Evolutionary conservation across 2,797 vertebrate genomes (phyloP).

Genomic region (Phoebastria nigripes): DNA sequence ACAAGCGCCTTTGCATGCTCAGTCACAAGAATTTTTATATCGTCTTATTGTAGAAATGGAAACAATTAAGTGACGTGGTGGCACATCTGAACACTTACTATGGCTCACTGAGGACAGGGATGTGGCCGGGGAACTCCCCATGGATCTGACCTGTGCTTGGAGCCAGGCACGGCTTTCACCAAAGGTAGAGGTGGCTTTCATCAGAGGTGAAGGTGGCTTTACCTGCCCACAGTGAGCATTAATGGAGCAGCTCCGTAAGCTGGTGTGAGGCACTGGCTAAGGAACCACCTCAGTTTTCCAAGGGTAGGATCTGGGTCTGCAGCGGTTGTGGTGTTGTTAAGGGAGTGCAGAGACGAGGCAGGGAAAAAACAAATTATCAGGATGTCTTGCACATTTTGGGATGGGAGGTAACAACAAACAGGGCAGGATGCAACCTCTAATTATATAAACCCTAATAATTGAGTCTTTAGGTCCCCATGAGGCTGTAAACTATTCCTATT

Average conservation of each 20-base stretch:
- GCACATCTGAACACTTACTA: background rate
- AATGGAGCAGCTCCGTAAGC: background rate
- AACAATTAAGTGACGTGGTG: background rate
- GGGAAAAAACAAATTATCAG: background rate
- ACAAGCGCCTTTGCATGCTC: background rate
- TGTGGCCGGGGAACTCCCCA: background rate
- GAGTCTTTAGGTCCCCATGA: background rate
- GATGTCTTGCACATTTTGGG: background rate
- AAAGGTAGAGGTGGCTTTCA: background rate
- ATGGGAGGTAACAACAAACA: background rate
- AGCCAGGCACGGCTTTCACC: background rate
- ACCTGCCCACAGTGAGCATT: accelerated
- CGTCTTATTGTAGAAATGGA: background rate
- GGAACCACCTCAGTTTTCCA: background rate
- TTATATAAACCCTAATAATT: background rate
- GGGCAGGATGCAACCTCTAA: background rate
- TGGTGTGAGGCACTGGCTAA: background rate
- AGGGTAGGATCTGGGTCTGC: background rate
- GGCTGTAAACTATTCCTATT: background rate
- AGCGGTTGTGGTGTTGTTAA: background rate
- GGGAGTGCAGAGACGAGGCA: background rate
- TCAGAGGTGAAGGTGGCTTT: background rate
- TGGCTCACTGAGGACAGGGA: background rate
- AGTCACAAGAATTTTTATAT: background rate
- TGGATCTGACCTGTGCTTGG: background rate